Percentiles rank a stretch among this genome's conserved stretches.
phyloP scores from a whole-genome alignment of 2,113 vertebrate species.

The Crocuta crocuta region DNA sequence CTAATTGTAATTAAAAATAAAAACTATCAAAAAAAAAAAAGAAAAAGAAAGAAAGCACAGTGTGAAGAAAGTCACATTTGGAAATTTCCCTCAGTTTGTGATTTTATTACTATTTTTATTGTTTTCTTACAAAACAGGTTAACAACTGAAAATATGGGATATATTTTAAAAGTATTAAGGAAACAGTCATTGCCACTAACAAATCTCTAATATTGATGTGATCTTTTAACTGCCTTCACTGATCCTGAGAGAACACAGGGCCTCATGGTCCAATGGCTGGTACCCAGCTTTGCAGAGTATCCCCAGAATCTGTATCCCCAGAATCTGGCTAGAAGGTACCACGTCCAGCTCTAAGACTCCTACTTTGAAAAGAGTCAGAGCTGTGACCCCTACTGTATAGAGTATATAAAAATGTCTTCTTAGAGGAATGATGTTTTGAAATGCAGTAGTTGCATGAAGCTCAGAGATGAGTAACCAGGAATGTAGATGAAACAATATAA shows the following conservation, averaged over 20 bases:
- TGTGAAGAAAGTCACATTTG: background rate
- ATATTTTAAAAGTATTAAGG: background rate
- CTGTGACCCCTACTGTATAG: too few relatives aligned
- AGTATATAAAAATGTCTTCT: too few relatives aligned
- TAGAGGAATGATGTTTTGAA: background rate
- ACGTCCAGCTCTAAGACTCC: too few relatives aligned
- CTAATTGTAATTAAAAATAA: background rate
- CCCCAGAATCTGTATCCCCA: too few relatives aligned
- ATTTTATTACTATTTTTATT: background rate
- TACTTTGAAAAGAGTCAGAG: background rate
- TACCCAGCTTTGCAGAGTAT: too few relatives aligned
- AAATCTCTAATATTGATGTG: background rate
- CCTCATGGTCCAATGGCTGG: too few relatives aligned
- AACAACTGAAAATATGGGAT: background rate
- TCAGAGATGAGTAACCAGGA: background rate
- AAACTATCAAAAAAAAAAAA: background rate
- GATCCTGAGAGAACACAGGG: background rate
- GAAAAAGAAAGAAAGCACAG: background rate
- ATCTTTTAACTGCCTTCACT: background rate
- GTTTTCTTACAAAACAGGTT: background rate
- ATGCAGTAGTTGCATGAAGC: fast-evolving
- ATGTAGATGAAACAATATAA: background rate
- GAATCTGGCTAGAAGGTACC: background rate
- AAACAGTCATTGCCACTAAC: background rate
- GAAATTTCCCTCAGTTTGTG: background rate